Evolutionary conservation across 1,140 invertebrate genomes (phyloP).

Genomic region (Drosophila chauvacae): DNA sequence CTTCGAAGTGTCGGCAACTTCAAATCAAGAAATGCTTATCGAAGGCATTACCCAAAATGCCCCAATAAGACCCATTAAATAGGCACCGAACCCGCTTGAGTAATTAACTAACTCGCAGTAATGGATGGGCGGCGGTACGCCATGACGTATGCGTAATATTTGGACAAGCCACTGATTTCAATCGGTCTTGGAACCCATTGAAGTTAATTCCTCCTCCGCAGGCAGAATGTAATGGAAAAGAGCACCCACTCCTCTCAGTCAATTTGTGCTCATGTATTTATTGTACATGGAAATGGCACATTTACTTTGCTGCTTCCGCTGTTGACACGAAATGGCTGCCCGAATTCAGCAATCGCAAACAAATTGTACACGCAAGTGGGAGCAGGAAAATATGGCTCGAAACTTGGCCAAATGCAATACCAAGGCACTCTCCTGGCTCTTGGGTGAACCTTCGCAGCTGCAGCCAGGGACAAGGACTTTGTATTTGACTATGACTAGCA

Average conservation of each 20-base stretch:
- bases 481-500: constrained; percentile 8
- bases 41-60: constrained; percentile 28
- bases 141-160: constrained; percentile 66
- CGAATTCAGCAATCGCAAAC: constrained; percentile 35
- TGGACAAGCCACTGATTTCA: constrained; percentile 44
- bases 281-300: constrained; percentile 70
- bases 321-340: constrained; percentile 72
- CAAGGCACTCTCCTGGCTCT: constrained; percentile 15
- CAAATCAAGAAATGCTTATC: constrained; percentile 36
- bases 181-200: constrained; percentile 19
- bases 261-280: constrained; percentile 63
- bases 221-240: constrained; percentile 10
- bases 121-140: constrained; percentile 57
- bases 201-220: constrained; percentile 29
- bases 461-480: constrained; percentile 43
- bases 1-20: constrained; percentile 44
- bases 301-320: constrained; percentile 69
- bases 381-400: constrained; percentile 26
- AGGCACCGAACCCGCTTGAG: constrained; percentile 22
- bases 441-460: constrained; percentile 51
- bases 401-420: constrained; percentile 38
- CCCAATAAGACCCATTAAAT: constrained; percentile 53
- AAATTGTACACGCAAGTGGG: constrained; percentile 46
- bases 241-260: constrained; percentile 1
- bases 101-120: constrained; percentile 56